Percentiles rank a stretch among this genome's conserved stretches.
phyloP scores from a whole-genome alignment of 2,888 invertebrate species.

The Leptopilina syphax region DNA sequence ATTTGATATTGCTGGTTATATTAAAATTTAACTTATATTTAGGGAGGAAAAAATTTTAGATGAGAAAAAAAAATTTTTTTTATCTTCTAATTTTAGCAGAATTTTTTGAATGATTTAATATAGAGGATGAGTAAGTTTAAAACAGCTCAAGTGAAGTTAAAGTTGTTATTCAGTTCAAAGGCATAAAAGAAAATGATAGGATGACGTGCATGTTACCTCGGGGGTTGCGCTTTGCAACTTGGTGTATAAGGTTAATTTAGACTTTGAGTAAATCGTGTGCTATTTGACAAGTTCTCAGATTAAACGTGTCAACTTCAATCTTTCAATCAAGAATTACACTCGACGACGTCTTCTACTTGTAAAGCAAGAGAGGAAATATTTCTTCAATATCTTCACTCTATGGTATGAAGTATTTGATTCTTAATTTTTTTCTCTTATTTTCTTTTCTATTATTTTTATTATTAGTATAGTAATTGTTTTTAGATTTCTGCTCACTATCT shows the following conservation, averaged over 20 bases:
- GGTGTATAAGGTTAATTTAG: constrained; percentile 22
- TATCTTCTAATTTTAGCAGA: too few species aligned
- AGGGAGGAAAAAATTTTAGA: too few species aligned
- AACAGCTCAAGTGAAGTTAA: not conserved
- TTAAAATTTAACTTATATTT: too few species aligned
- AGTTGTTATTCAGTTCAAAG: not conserved
- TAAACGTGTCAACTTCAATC: constrained; percentile 34
- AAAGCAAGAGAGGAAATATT: not conserved
- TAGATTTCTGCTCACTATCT: too few species aligned
- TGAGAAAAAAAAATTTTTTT: too few species aligned
- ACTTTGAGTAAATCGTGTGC: constrained; percentile 19
- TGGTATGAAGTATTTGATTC: not conserved
- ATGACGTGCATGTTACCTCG: constrained; percentile 6
- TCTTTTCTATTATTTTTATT: too few species aligned
- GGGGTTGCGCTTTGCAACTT: constrained; percentile 17
- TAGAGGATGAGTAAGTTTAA: not conserved
- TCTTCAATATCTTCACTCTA: not conserved
- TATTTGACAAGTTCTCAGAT: constrained; percentile 35
- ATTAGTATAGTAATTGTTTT: too few species aligned
- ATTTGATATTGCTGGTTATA: too few species aligned
- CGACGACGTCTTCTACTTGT: not conserved
- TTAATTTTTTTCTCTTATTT: too few species aligned
- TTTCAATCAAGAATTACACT: constrained; percentile 23
- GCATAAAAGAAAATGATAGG: constrained; percentile 17
- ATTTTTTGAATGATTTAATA: too few species aligned